Evolutionary conservation across 2,888 invertebrate genomes (phyloP).

Genomic region (Chaetogeoica ovagalla): DNA sequence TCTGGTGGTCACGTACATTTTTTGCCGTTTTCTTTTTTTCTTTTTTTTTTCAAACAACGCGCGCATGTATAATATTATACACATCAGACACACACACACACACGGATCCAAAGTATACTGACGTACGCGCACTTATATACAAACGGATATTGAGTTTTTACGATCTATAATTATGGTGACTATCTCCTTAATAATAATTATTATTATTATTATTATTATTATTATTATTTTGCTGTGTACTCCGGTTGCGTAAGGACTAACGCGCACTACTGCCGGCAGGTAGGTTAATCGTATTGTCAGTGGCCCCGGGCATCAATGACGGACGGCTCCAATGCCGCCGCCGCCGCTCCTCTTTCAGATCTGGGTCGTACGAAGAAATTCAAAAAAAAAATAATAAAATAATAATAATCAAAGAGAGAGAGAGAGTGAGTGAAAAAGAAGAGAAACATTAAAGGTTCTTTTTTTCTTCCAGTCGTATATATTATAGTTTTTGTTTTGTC

Average conservation of each 20-base stretch:
- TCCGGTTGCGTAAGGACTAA: constrained; percentile 30
- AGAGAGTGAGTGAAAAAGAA: constrained; percentile 2
- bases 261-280: constrained; percentile 38
- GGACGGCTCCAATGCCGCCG: constrained; percentile 35
- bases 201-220: constrained; percentile 36
- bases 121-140: constrained; percentile 19
- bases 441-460: constrained; percentile 24
- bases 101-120: no score
- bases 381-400: constrained; percentile 12
- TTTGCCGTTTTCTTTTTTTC: no score
- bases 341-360: constrained; percentile 22
- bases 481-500: constrained; percentile 29
- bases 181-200: constrained; percentile 51
- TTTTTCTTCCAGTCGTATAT: not conserved
- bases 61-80: no score
- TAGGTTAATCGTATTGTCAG: constrained; percentile 50
- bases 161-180: constrained; percentile 52
- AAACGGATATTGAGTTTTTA: constrained; percentile 53
- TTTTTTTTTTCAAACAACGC: no score
- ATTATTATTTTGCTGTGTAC: constrained; percentile 11
- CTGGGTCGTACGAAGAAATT: constrained; percentile 32
- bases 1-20: no score
- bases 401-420: not conserved
- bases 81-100: not conserved
- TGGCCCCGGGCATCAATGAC: constrained; percentile 47